Percentiles rank a stretch among this genome's conserved stretches.
Evolutionary conservation across 2,888 invertebrate genomes (phyloP).

Genomic region (Athrips mouffetella): DNA sequence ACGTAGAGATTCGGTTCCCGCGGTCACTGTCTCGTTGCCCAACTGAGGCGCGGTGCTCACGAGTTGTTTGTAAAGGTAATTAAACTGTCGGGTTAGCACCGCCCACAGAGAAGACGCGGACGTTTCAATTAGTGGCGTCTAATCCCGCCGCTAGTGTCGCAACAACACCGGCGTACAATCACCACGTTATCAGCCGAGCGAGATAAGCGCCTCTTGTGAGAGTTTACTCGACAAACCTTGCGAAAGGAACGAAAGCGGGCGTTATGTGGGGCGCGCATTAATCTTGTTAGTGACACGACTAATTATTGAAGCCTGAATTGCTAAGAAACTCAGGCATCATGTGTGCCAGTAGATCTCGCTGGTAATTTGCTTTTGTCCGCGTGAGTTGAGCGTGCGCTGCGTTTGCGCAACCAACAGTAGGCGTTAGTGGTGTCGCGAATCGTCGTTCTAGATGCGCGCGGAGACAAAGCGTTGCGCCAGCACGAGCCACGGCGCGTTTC

Average conservation of each 20-base stretch:
- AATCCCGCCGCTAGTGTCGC: constrained; percentile 33
- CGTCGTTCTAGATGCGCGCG: constrained; percentile 56
- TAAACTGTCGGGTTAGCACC: constrained; percentile 45
- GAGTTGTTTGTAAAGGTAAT: constrained; percentile 53
- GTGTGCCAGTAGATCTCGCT: constrained; percentile 5
- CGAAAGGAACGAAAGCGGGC: constrained; percentile 15
- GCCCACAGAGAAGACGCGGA: constrained; percentile 48
- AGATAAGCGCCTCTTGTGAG: constrained; percentile 16
- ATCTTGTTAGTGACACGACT: constrained; percentile 17
- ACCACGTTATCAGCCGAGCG: constrained; percentile 16
- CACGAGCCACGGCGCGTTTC: constrained; percentile 26
- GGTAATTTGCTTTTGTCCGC: constrained; percentile 12
- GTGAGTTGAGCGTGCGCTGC: constrained; percentile 27
- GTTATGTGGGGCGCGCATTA: constrained; percentile 17
- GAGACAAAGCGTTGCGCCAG: constrained; percentile 49
- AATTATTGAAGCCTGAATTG: constrained; percentile 15
- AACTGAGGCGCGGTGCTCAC: constrained; percentile 40
- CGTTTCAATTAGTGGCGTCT: constrained; percentile 55
- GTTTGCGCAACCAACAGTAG: constrained; percentile 45
- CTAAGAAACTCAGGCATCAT: constrained; percentile 5
- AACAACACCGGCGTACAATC: constrained; percentile 31
- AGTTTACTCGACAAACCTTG: constrained; percentile 16
- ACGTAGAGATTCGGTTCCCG: constrained; percentile 43
- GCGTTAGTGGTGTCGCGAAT: constrained; percentile 47
- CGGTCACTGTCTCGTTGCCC: constrained; percentile 48